Percentiles rank a stretch among this genome's conserved stretches.
Evolutionary conservation across 2,888 invertebrate species (phyloP).

Genomic region (Caenorhabditis drosophilae): DNA sequence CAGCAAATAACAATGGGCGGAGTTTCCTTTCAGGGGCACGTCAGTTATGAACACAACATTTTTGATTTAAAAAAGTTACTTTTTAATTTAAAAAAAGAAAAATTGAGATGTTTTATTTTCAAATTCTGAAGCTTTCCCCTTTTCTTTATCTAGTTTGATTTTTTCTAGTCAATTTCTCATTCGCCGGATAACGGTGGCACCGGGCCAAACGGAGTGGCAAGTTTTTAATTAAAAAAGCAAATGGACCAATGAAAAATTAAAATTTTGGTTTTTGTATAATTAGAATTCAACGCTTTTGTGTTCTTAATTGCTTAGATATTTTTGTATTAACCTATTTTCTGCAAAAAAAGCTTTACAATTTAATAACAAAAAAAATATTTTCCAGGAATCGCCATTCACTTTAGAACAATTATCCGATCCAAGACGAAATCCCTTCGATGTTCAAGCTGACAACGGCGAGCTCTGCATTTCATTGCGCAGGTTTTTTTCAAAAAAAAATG

Average conservation of each 20-base stretch:
- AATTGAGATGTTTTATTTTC: no score
- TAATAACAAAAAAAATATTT: neutral
- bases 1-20: no score
- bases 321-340: neutral
- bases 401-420: conserved; percentile 66
- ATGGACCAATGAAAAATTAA: no score
- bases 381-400: conserved; percentile 64
- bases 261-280: conserved; percentile 10
- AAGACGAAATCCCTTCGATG: conserved; percentile 67
- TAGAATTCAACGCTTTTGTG: no score
- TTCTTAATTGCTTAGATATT: no score
- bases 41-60: no score
- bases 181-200: conserved; percentile 31
- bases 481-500: conserved; percentile 1
- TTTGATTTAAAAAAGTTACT: no score
- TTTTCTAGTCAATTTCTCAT: conserved; percentile 27
- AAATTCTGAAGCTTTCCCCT: no score
- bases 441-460: conserved; percentile 66
- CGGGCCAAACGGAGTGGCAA: conserved; percentile 35
- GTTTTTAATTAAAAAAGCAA: no score
- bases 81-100: no score
- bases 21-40: no score
- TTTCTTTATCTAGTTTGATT: no score
- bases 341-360: neutral
- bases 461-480: conserved; percentile 61